A percentile compares a stretch with the other conserved stretches of the same genome.
phyloP scores from a whole-genome alignment of 2,888 invertebrate species.

The Leucophenga montana region DNA sequence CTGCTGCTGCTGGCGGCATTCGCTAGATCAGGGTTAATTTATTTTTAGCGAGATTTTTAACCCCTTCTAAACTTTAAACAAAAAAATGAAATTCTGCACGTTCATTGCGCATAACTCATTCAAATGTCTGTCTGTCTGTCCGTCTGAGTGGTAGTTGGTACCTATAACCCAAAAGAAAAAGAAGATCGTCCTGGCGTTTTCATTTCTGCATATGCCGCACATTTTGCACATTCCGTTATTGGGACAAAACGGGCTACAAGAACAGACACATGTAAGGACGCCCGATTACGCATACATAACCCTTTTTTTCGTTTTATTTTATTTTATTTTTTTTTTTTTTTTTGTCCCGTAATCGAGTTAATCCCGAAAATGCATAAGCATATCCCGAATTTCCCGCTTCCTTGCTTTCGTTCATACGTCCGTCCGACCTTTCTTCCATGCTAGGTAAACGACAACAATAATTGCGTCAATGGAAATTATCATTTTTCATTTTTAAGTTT shows the following conservation, averaged over 20 bases:
- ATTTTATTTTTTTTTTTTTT: constrained; percentile 18
- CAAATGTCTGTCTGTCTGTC: constrained; percentile 6
- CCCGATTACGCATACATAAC: constrained; percentile 55
- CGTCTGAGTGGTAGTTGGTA: not conserved
- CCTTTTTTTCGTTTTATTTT: constrained; percentile 46
- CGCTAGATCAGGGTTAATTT: constrained; percentile 52
- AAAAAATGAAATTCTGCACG: not conserved
- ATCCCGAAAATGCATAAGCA: constrained; percentile 49
- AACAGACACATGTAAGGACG: not conserved
- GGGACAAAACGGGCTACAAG: constrained; percentile 26
- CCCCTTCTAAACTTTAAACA: constrained; percentile 43
- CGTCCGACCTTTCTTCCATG: constrained; percentile 47
- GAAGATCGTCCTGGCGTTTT: constrained; percentile 48
- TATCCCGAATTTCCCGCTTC: not conserved
- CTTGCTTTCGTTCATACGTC: constrained; percentile 35
- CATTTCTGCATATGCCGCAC: constrained; percentile 23
- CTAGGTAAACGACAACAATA: constrained; percentile 36
- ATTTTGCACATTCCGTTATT: constrained; percentile 54
- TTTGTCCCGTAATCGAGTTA: constrained; percentile 51
- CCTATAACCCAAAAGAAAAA: constrained; percentile 17
- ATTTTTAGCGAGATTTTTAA: constrained; percentile 56
- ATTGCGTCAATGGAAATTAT: constrained; percentile 58
- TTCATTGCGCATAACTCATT: constrained; percentile 49
- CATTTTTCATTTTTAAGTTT: constrained; percentile 62
- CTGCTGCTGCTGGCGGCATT: no score